Percentiles rank a stretch among this genome's conserved stretches.
Evolutionary conservation across 2,888 invertebrate genomes (phyloP).

Genomic region (Corbicula japonica): DNA sequence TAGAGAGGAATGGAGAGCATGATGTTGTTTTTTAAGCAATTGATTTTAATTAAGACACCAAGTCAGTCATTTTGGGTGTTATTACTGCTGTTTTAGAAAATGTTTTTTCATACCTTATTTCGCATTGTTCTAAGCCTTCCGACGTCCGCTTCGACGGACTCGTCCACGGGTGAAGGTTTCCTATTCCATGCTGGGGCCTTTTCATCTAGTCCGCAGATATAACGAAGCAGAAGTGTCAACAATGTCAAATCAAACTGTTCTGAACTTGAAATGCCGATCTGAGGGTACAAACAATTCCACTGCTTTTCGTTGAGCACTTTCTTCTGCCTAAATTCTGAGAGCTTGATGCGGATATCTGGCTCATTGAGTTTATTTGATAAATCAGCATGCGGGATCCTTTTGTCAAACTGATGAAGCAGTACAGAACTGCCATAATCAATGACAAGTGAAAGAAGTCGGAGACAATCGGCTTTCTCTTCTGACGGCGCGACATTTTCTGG

Average conservation of each 20-base stretch:
- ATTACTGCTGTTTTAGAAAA: too few species aligned
- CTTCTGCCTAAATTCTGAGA: neutral
- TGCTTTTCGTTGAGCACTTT: neutral
- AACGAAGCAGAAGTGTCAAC: neutral
- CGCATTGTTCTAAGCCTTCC: neutral
- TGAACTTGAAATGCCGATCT: neutral
- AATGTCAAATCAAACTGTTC: neutral
- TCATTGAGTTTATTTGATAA: neutral
- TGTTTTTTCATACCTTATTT: constrained; percentile 25
- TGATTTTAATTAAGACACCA: too few species aligned
- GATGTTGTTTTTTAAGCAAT: too few species aligned
- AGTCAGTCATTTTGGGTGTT: too few species aligned
- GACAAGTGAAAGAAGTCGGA: neutral
- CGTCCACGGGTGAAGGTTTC: constrained; percentile 7
- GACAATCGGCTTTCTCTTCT: neutral
- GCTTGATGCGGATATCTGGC: neutral
- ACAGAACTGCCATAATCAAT: neutral
- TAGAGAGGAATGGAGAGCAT: too few species aligned
- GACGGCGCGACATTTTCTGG: too few species aligned
- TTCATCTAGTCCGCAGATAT: neutral
- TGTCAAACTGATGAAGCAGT: neutral
- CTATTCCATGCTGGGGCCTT: neutral
- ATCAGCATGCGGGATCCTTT: neutral
- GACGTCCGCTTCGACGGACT: constrained; percentile 9
- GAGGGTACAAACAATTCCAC: neutral